Conservation (phyloP, 2,888 invertebrate genomes). For the Drosophila maculinotata region DNA sequence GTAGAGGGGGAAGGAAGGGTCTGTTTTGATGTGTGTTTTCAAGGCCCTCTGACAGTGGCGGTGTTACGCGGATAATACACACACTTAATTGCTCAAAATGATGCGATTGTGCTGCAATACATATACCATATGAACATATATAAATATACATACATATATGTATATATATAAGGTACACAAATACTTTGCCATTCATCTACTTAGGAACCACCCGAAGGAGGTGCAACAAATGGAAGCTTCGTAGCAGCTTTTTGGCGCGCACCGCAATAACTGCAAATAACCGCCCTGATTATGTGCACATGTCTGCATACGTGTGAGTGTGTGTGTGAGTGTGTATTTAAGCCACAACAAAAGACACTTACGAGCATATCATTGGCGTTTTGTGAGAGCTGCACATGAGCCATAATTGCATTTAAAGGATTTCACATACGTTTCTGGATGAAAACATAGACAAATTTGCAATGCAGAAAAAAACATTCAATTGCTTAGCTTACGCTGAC, state of each 20-base stretch:
- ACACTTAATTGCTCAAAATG: conserved; percentile 82
- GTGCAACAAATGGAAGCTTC: conserved; percentile 71
- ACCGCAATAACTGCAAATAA: conserved; percentile 29
- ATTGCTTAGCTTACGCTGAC: neutral
- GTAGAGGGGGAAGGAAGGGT: conserved; percentile 9
- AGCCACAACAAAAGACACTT: conserved; percentile 76
- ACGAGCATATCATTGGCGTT: conserved; percentile 74
- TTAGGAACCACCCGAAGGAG: conserved; percentile 57
- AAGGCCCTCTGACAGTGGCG: conserved; percentile 78
- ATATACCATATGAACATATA: conserved; percentile 1
- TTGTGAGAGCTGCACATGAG: conserved; percentile 48
- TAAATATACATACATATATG: neutral
- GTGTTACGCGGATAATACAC: conserved; percentile 78
- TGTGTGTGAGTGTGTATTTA: conserved; percentile 40
- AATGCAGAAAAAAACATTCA: neutral
- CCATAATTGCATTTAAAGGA: conserved; percentile 76
- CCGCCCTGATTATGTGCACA: conserved; percentile 26
- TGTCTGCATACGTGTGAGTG: conserved; percentile 12
- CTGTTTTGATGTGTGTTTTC: conserved; percentile 56
- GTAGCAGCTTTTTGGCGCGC: conserved; percentile 59
- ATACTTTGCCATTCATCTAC: conserved; percentile 28
- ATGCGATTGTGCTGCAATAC: conserved; percentile 65
- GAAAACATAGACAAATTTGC: conserved; percentile 21
- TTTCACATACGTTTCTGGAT: conserved; percentile 42
- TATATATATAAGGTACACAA: too few species aligned